These are phyloP conservation scores for Panzeria rudis DNA, from an alignment of 2,888 invertebrate species.

Conservation along the genomic window DNA sequence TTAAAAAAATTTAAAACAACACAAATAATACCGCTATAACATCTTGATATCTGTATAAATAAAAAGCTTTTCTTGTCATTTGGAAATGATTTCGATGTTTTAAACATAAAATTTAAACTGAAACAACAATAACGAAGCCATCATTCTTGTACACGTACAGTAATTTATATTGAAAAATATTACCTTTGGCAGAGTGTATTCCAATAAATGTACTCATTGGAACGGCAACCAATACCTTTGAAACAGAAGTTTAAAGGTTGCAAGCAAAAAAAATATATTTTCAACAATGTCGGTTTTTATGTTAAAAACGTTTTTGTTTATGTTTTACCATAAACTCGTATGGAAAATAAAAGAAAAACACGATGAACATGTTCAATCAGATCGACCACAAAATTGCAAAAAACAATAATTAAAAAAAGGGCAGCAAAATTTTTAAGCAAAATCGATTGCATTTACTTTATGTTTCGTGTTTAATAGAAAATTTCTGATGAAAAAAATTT, in stretches of 20 bases:
- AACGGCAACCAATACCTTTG: conserved; percentile 15
- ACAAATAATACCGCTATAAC: too few relatives aligned
- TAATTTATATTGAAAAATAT: conserved; percentile 52
- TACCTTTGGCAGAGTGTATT: conserved; percentile 45
- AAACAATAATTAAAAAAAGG: conserved; percentile 11
- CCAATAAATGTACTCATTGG: conserved; percentile 38
- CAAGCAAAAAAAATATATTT: background rate
- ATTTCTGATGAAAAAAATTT: background rate
- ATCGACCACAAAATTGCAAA: conserved; percentile 47
- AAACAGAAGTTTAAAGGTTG: conserved; percentile 17
- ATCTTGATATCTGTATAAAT: too few relatives aligned
- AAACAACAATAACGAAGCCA: background rate
- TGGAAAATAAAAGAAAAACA: conserved; percentile 42
- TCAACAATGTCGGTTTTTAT: conserved; percentile 44
- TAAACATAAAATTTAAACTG: conserved; percentile 20
- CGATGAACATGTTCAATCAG: conserved; percentile 51
- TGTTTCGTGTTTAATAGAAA: background rate
- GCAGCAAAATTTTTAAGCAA: background rate
- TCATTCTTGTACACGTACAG: conserved; percentile 11
- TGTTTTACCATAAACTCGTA: conserved; percentile 8
- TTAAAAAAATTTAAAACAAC: too few relatives aligned
- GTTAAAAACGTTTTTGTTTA: conserved; percentile 10
- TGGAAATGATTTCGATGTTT: conserved; percentile 18
- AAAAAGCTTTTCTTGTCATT: too few relatives aligned
- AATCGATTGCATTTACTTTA: background rate